Percentiles rank a stretch among this genome's conserved stretches.
Evolutionary conservation across 2,113 vertebrate genomes (phyloP).

Genomic region (Bettongia penicillata): DNA sequence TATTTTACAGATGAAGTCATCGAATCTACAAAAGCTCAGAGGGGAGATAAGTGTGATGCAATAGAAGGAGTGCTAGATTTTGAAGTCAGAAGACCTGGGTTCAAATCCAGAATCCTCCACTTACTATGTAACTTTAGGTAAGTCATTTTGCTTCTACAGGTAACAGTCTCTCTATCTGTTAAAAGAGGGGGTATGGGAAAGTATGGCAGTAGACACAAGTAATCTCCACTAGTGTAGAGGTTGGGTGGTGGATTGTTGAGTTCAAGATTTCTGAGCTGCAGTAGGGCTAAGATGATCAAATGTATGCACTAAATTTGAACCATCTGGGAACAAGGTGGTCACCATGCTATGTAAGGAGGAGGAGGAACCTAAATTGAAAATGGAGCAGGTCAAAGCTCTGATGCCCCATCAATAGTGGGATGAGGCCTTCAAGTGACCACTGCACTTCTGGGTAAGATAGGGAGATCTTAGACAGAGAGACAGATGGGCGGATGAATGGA

Average conservation of each 20-base stretch:
- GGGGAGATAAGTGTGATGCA: neutral
- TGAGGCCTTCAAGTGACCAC: neutral
- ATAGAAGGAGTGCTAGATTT: neutral
- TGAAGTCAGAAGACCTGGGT: neutral
- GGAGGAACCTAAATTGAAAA: neutral
- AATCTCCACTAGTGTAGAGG: too few relatives aligned
- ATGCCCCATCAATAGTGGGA: neutral
- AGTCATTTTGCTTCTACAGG: neutral
- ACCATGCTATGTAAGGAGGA: neutral
- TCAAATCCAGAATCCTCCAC: neutral
- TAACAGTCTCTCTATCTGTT: accelerated
- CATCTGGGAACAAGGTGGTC: neutral
- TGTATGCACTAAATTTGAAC: too few relatives aligned
- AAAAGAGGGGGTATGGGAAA: neutral
- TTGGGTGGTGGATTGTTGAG: too few relatives aligned
- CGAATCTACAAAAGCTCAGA: neutral
- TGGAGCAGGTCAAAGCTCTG: neutral
- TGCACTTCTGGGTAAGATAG: neutral
- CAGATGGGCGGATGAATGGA: neutral
- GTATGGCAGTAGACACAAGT: neutral
- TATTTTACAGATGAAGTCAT: too few relatives aligned
- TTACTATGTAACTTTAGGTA: neutral
- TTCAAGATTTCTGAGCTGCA: too few relatives aligned
- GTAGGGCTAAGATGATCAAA: too few relatives aligned
- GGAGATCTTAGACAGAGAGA: neutral